Base-by-base conservation (phyloP, 1,140 invertebrate genomes). In the Penaeus indicus region DNA sequence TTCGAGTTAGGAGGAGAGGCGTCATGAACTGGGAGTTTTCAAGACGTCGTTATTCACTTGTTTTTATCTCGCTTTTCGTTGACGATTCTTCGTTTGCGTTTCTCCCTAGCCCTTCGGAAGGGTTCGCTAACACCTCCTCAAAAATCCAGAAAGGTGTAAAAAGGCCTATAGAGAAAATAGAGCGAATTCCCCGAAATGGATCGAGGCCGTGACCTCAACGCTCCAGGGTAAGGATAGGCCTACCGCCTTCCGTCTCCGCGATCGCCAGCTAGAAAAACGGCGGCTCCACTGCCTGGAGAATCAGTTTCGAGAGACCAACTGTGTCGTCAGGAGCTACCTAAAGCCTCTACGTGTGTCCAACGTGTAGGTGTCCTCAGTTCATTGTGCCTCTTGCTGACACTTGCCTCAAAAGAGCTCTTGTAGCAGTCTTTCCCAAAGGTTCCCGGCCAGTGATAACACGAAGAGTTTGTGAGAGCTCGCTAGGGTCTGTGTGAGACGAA, bases 201-300 rank as follows among this genome's bases (percentile, higher is more conserved):
- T n/a, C 27, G 61, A 32, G 63, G 62, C 32, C 27, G 60, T 32
- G 61, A 25, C n/a, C 79, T 62, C 32, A 22, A 38, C 18, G 42
- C 22, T 25, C 8, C 38, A 69, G 25, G 69, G 83, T 67, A 84
- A 54, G 54, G 64, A 54, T 60, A 84, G 54, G 54, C 54, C 54
- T 54, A 64, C 64, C 32, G 25, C 38, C 64, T 25, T 69, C 21
- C 64, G 42, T 67, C 38, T 62, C n/a, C 61, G 21, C 61, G 42
- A 64, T 54, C 61, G 54, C 0, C 42, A 42, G 69, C 69, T 85
- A 61, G 84, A 85, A 85, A 84, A 38, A 85, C 84, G 25, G n/a
- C 25, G 77, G 84, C 47, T 61, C 60, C 27, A 27, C 47, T 7
- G 13, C 21, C 61, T 32, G 5, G 25, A 11, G n/a, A 75, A 38